phyloP scores from a whole-genome alignment of 2,888 invertebrate species.

The Pandemis cinnamomeana region DNA sequence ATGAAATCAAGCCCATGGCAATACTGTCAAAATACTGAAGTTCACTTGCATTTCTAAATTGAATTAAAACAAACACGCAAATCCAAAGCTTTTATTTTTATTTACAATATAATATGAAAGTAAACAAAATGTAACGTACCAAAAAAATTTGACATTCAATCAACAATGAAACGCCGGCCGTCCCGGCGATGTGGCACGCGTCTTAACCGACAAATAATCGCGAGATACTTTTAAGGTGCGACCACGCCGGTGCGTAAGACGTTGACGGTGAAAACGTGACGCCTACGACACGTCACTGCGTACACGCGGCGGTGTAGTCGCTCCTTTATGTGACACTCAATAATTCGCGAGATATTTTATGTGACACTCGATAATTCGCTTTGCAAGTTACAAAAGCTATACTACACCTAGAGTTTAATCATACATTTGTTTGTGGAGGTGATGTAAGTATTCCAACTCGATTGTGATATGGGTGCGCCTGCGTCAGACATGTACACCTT shows the following conservation, averaged over 20 bases:
- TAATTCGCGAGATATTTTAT: conserved; percentile 13
- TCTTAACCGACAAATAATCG: conserved; percentile 43
- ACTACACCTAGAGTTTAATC: conserved; percentile 60
- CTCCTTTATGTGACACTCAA: too few relatives aligned
- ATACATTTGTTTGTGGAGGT: conserved; percentile 48
- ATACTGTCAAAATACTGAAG: too few relatives aligned
- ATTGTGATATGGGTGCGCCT: conserved; percentile 60
- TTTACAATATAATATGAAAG: conserved; percentile 84
- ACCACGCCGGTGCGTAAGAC: too few relatives aligned
- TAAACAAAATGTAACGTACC: conserved; percentile 83
- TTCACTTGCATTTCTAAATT: not conserved
- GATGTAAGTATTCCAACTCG: conserved; percentile 45
- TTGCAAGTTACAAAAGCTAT: conserved; percentile 76
- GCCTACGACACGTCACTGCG: too few relatives aligned
- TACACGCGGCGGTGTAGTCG: too few relatives aligned
- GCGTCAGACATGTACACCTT: conserved; percentile 29
- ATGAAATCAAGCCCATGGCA: not conserved
- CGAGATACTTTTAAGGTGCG: conserved; percentile 11
- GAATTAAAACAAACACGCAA: conserved; percentile 64
- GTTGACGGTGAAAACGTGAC: too few relatives aligned
- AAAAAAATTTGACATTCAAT: conserved; percentile 73
- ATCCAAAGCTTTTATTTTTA: conserved; percentile 84
- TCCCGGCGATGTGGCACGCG: conserved; percentile 50
- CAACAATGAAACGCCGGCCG: conserved; percentile 59
- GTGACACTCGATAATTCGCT: conserved; percentile 41